These are phyloP conservation scores for Scaptodrosophila lebanonensis DNA, from an alignment of 1,140 invertebrate species.

Conservation along the genomic window DNA sequence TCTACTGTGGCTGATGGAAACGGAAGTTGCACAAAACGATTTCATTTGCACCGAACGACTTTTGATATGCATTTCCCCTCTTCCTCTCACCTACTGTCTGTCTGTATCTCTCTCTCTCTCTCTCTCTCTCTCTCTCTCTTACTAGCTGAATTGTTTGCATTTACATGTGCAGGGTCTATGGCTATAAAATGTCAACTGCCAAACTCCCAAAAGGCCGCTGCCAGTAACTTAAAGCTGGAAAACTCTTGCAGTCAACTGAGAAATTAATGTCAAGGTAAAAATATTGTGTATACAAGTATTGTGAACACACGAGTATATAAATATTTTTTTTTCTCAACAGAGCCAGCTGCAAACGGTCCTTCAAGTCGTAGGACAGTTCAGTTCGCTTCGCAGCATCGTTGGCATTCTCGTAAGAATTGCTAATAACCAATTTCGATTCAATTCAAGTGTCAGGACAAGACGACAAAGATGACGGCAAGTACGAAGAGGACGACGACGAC, in stretches of 20 bases:
- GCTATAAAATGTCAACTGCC: conserved; percentile 54
- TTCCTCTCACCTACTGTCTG: not conserved
- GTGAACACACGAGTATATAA: conserved; percentile 13
- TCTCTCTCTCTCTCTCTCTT: too few relatives aligned
- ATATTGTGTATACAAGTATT: conserved; percentile 40
- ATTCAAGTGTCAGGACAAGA: conserved; percentile 74
- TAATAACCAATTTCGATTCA: conserved; percentile 75
- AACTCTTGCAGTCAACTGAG: conserved; percentile 35
- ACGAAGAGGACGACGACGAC: conserved; percentile 33
- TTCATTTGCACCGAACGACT: conserved; percentile 69
- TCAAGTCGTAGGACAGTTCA: too few relatives aligned
- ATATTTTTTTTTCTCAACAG: conserved; percentile 41
- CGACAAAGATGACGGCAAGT: conserved; percentile 50
- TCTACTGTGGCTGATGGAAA: conserved; percentile 37
- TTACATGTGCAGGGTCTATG: conserved; percentile 57
- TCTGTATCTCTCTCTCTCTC: conserved; percentile 1
- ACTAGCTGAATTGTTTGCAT: conserved; percentile 52
- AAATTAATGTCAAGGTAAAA: conserved; percentile 35
- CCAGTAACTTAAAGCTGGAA: conserved; percentile 48
- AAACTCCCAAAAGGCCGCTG: conserved; percentile 44
- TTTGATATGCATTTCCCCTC: conserved; percentile 47
- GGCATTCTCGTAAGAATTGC: conserved; percentile 64
- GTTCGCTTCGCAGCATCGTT: conserved; percentile 19
- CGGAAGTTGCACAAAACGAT: conserved; percentile 66
- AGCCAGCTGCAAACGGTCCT: conserved; percentile 54